These are phyloP conservation scores for Paracanthobrama guichenoti DNA, from an alignment of 2,113 vertebrate genomes.

Conservation along the genomic window DNA sequence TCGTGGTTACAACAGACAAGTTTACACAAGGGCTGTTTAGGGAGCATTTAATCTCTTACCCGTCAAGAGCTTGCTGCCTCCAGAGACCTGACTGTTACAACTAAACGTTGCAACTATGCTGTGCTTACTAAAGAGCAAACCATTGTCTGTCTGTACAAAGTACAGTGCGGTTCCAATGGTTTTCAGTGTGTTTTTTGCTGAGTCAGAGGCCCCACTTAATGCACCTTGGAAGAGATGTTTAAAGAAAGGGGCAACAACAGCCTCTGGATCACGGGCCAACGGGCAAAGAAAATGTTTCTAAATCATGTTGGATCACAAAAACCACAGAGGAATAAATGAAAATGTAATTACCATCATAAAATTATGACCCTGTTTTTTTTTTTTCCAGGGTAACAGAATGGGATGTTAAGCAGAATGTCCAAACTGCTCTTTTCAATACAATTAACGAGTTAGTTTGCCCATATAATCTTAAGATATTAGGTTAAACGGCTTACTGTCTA, in stretches of 20 bases:
- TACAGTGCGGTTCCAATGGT: not conserved
- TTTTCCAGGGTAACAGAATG: too few species aligned
- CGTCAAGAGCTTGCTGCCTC: constrained; percentile 18
- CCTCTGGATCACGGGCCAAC: not conserved
- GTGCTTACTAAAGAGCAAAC: constrained; percentile 23
- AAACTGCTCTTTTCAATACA: too few species aligned
- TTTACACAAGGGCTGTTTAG: constrained; percentile 42
- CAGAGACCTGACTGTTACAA: constrained; percentile 19
- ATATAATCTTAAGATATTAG: too few species aligned
- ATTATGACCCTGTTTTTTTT: not conserved
- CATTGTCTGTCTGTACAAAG: constrained; percentile 20
- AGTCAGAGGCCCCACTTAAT: not conserved
- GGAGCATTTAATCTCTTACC: constrained; percentile 43
- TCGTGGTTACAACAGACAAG: constrained; percentile 44
- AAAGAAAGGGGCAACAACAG: not conserved
- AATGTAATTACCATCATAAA: not conserved
- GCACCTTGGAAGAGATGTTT: not conserved
- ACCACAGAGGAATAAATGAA: not conserved
- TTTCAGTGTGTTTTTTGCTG: not conserved
- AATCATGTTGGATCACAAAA: not conserved
- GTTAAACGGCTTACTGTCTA: too few species aligned
- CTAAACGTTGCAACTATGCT: not conserved
- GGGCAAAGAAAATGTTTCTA: not conserved
- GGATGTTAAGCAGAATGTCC: too few species aligned
- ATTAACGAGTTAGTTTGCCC: too few species aligned